Percentiles rank a stretch among this genome's conserved stretches.
Conservation (phyloP, 1,140 invertebrate genomes). For the Drosophila eugracilis region DNA sequence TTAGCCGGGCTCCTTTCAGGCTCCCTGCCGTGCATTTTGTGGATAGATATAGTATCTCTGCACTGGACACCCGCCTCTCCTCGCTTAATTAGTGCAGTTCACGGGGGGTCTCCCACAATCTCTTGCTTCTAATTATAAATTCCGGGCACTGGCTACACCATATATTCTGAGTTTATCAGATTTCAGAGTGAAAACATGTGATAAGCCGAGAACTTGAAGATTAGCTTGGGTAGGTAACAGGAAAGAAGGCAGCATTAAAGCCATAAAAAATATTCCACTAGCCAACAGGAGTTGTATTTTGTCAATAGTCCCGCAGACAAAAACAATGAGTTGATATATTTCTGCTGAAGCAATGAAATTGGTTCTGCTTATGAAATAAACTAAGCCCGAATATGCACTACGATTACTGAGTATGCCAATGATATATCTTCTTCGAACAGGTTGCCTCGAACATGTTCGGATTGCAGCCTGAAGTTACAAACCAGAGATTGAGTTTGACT, state of each 20-base stretch:
- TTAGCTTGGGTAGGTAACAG: slow-evolving; percentile 28
- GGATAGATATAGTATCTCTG: slow-evolving; percentile 11
- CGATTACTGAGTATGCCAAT: background rate
- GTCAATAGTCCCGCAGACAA: background rate
- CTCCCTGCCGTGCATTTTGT: slow-evolving; percentile 10
- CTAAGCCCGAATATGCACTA: background rate
- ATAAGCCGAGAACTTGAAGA: slow-evolving; percentile 41
- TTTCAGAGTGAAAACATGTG: slow-evolving; percentile 40
- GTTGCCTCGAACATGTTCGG: slow-evolving; percentile 50
- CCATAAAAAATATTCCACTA: slow-evolving; percentile 40
- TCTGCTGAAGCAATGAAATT: too few relatives aligned
- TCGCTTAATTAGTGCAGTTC: slow-evolving; percentile 40
- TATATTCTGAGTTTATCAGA: slow-evolving; percentile 54
- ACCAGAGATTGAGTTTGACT: slow-evolving; percentile 17
- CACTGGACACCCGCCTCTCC: slow-evolving; percentile 4
- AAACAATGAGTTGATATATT: slow-evolving; percentile 3
- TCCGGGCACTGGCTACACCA: background rate
- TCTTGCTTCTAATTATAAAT: slow-evolving; percentile 33
- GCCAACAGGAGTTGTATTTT: slow-evolving; percentile 1
- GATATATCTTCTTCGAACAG: slow-evolving; percentile 16
- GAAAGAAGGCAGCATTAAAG: slow-evolving; percentile 13
- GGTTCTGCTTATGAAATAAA: background rate
- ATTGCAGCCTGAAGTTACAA: slow-evolving; percentile 9
- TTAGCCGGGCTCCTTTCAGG: slow-evolving; percentile 1
- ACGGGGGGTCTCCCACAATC: slow-evolving; percentile 32